phyloP scores from a whole-genome alignment of 2,888 invertebrate genomes.

The Lypha dubia region DNA sequence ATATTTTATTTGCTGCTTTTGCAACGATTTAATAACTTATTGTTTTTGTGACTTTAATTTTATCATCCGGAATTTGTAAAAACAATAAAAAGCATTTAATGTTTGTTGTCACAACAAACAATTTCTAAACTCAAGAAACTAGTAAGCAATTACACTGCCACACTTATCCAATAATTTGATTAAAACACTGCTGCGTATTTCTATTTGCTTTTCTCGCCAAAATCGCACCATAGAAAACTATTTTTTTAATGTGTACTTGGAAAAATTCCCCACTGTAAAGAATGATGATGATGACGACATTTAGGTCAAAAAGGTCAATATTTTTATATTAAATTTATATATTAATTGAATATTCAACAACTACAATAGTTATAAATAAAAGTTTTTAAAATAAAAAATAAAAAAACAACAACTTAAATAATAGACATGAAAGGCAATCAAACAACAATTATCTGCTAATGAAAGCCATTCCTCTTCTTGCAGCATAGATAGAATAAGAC shows the following conservation, averaged over 20 bases:
- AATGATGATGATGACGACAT: conserved; percentile 36
- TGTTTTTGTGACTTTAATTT: no score
- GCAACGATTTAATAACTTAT: no score
- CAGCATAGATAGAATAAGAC: not conserved
- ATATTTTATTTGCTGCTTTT: no score
- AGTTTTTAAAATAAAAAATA: not conserved
- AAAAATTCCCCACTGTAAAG: not conserved
- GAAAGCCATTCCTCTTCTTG: not conserved
- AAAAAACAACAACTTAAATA: no score
- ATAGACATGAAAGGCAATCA: conserved; percentile 5
- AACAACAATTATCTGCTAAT: conserved; percentile 22
- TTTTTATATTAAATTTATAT: conserved; percentile 62
- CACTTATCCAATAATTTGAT: no score
- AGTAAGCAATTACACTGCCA: no score
- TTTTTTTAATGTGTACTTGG: not conserved
- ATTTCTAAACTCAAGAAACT: no score
- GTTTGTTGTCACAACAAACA: no score
- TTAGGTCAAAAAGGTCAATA: conserved; percentile 58
- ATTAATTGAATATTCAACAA: conserved; percentile 55
- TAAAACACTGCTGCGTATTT: no score
- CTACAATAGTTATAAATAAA: conserved; percentile 9
- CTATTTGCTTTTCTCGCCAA: not conserved
- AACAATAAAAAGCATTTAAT: no score
- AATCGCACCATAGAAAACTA: not conserved
- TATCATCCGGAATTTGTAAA: no score